Percentiles rank a stretch among this genome's conserved stretches.
Evolutionary conservation across 2,113 vertebrate genomes (phyloP).

Genomic region (Poecile atricapillus): DNA sequence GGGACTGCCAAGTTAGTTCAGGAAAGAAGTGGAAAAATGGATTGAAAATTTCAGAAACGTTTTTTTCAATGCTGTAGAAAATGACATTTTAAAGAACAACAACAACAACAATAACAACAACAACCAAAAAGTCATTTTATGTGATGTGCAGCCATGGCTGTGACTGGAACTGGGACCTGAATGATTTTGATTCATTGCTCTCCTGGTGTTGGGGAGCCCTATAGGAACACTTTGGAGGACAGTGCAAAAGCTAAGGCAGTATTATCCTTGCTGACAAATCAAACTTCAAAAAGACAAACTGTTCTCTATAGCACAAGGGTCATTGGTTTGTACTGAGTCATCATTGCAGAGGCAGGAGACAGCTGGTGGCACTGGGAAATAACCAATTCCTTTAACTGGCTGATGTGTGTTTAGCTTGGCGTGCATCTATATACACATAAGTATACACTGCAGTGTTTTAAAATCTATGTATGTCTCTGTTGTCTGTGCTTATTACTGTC

Average conservation of each 20-base stretch:
- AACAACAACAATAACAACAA: background rate
- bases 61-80: background rate
- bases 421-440: background rate
- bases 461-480: background rate
- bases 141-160: background rate
- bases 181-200: background rate
- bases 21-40: slow-evolving; percentile 8
- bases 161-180: background rate
- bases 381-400: background rate
- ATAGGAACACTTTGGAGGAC: background rate
- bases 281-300: slow-evolving; percentile 5
- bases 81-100: background rate
- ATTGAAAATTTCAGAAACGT: slow-evolving; percentile 27
- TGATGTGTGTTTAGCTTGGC: background rate
- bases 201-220: background rate
- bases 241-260: background rate
- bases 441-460: background rate
- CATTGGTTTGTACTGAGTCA: background rate
- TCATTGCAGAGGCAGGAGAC: background rate
- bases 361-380: slow-evolving; percentile 25
- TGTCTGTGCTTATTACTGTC: slow-evolving; percentile 27
- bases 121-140: background rate
- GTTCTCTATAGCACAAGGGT: background rate
- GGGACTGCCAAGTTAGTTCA: background rate
- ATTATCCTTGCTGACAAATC: background rate